These are phyloP conservation scores for Cotesia chilonis DNA, from an alignment of 1,140 invertebrate species.

Conservation along the genomic window DNA sequence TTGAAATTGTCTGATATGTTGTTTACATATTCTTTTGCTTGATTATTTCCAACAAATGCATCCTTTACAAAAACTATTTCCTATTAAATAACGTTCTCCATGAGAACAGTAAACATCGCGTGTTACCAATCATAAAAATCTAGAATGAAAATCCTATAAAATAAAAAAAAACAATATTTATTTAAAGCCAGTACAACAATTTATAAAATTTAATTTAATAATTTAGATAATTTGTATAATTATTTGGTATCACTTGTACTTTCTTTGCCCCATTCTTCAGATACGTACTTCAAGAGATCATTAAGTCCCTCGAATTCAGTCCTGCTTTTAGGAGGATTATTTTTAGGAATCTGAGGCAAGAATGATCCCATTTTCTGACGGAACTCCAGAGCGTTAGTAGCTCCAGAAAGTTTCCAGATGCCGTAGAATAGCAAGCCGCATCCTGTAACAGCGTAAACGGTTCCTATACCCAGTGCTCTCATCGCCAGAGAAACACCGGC, in stretches of 20 bases:
- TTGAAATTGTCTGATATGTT: too few species aligned
- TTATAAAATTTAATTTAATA: constrained; percentile 5
- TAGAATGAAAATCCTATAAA: not conserved
- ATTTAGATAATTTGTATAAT: not conserved
- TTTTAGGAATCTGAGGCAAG: constrained; percentile 81
- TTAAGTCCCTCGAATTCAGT: constrained; percentile 87
- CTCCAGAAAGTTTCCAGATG: constrained; percentile 90
- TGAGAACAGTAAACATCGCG: too few species aligned
- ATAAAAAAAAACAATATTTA: not conserved
- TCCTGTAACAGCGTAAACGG: constrained; percentile 84
- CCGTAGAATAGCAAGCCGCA: constrained; percentile 82
- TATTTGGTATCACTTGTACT: constrained; percentile 36
- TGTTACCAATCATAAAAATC: too few species aligned
- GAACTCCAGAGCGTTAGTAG: constrained; percentile 80
- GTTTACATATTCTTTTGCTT: too few species aligned
- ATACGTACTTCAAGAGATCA: constrained; percentile 81
- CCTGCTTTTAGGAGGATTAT: constrained; percentile 81
- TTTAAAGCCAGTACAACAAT: not conserved
- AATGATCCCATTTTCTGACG: constrained; percentile 74
- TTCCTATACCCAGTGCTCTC: constrained; percentile 86
- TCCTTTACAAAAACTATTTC: too few species aligned
- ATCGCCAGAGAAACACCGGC: constrained; percentile 81
- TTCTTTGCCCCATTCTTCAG: constrained; percentile 65
- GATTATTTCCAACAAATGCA: too few species aligned
- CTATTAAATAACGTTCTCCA: too few species aligned